Base-by-base conservation (phyloP, 2,797 vertebrate species). In the Acrossocheilus fasciatus region DNA sequence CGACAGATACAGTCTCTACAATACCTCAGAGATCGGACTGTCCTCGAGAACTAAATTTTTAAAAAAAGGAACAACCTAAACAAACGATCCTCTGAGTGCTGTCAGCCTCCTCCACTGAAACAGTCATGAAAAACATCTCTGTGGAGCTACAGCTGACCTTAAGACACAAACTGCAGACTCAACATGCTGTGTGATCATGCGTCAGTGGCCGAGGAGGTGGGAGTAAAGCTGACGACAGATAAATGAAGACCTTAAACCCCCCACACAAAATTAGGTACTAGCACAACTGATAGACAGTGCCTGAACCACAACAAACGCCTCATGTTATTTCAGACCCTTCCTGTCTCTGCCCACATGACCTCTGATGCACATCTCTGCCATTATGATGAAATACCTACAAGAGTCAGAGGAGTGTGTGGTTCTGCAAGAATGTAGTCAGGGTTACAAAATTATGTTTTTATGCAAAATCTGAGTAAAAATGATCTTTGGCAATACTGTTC, bases 181-280 rank as follows among this genome's bases (percentile, higher is more conserved):
- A 91, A 92, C 90, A 91, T 88, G 86, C 76, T 86, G 89, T 81
- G 87, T 88, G 83, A 81, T 89, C 78, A 72, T 11, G 85, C 85
- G 82, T 87, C 57, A 88, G 75, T 30, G 52, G 70, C n/a, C 15
- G 2, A 57, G 86, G 34, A 52, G 12, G 87, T 82, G 68, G 81
- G 77, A 86, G 70, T 70, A 72, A 86, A 78, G 47, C 86, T 43
- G 86, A 84, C 86, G 90, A 86, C 74, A 86, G 70, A 82, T 36
- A 66, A 81, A 84, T 66, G 41, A 54, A 69, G 74, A 76, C 72
- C 79, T 76, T 76, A 80, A 41, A 39, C 59, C 54, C 77, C 70
- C 41, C 59, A 80, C 64, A 70, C 52, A 79, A 26, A 62, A 4
- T 45, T 50, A 70, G 15, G 23, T 54, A 75, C 57, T 45, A 57